phyloP scores from a whole-genome alignment of 2,797 vertebrate species.

The Mormyrops boulengeri region DNA sequence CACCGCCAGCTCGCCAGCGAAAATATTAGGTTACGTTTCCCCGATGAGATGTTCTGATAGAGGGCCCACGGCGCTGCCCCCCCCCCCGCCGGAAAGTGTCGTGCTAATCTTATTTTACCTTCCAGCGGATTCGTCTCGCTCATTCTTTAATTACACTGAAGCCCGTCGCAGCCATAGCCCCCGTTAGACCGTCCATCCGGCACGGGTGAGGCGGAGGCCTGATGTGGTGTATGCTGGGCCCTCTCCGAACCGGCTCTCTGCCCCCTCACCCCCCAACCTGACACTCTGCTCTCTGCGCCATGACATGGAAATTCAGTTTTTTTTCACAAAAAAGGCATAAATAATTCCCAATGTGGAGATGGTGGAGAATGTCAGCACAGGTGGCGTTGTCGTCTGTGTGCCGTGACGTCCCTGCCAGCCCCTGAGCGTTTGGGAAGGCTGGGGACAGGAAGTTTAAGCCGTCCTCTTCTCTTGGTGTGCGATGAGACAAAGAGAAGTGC shows the following conservation, averaged over 20 bases:
- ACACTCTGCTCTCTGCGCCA: neutral
- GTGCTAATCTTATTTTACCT: conserved; percentile 14
- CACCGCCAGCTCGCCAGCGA: neutral
- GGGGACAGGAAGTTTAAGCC: neutral
- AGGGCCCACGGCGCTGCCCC: neutral
- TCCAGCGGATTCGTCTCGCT: neutral
- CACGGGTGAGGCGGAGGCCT: neutral
- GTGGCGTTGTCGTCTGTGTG: neutral
- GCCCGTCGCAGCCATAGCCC: neutral
- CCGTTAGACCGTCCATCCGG: neutral
- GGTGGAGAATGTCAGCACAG: neutral
- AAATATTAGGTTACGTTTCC: conserved; percentile 17
- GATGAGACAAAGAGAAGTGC: neutral
- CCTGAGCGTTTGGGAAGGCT: neutral
- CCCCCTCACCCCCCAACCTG: neutral
- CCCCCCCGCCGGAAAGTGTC: neutral
- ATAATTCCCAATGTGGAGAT: neutral
- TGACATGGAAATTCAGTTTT: neutral
- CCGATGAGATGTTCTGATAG: conserved; percentile 19
- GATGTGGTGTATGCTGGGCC: neutral
- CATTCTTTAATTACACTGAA: conserved; percentile 20
- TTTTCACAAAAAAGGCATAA: neutral
- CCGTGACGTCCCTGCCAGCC: neutral
- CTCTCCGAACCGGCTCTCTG: neutral
- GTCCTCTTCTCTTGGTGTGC: neutral